These are phyloP conservation scores for Gymnarchus niloticus DNA, from an alignment of 2,113 vertebrate genomes.

Conservation along the genomic window DNA sequence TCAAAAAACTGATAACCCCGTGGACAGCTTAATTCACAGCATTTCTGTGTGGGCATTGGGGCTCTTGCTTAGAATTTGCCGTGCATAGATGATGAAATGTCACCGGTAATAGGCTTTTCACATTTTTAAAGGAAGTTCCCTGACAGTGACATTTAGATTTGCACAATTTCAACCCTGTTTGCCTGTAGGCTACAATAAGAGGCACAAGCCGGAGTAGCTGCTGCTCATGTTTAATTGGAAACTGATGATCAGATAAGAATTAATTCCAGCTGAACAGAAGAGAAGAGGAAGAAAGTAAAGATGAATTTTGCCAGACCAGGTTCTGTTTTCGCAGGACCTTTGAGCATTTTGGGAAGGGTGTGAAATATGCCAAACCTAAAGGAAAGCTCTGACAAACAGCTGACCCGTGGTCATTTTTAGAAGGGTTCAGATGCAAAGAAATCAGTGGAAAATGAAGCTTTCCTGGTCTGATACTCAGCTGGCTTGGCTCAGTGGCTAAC, in stretches of 20 bases:
- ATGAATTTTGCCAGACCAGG: not conserved
- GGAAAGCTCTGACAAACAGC: not conserved
- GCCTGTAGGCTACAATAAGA: slow-evolving; percentile 13
- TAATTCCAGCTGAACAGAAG: not conserved
- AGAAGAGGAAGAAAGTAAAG: not conserved
- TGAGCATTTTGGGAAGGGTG: not conserved
- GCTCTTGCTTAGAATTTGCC: slow-evolving; percentile 25
- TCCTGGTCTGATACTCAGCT: no score
- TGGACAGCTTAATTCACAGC: not conserved
- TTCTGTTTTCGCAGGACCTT: not conserved
- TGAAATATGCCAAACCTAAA: not conserved
- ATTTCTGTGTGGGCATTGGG: not conserved
- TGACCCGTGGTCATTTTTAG: not conserved
- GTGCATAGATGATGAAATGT: slow-evolving; percentile 38
- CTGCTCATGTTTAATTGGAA: slow-evolving; percentile 27
- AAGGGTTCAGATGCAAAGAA: not conserved
- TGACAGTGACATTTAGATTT: slow-evolving; percentile 41
- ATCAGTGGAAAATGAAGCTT: not conserved
- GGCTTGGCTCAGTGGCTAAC: not conserved
- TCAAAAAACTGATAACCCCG: not conserved
- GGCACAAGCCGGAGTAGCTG: not conserved
- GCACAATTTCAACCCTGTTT: slow-evolving; percentile 23
- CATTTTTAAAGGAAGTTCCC: slow-evolving; percentile 37
- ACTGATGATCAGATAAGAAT: slow-evolving; percentile 16
- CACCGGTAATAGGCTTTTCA: slow-evolving; percentile 43